phyloP scores from a whole-genome alignment of 2,797 vertebrate species.

The Anguilla marmorata region DNA sequence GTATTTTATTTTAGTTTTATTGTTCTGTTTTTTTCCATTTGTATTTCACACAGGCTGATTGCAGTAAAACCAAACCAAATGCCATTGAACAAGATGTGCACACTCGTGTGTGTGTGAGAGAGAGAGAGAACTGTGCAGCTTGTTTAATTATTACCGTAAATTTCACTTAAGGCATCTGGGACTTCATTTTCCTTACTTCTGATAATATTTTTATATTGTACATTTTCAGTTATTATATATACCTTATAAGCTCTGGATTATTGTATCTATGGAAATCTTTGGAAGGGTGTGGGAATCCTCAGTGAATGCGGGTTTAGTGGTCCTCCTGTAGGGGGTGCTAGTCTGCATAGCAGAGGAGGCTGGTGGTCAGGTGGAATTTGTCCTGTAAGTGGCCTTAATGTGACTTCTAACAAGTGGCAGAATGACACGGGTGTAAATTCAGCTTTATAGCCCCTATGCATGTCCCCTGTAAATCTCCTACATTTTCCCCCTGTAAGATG shows the following conservation, averaged over 20 bases:
- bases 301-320: neutral
- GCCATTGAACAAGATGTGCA: conserved; percentile 6
- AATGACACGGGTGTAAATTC: neutral
- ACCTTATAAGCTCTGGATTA: neutral
- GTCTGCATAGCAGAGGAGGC: neutral
- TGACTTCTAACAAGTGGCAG: neutral
- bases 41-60: neutral
- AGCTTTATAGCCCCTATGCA: neutral
- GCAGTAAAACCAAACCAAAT: neutral
- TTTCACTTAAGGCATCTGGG: neutral
- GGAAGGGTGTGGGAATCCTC: neutral
- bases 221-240: neutral
- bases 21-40: neutral
- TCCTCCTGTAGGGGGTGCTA: neutral
- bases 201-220: neutral
- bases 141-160: neutral
- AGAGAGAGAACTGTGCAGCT: neutral
- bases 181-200: neutral
- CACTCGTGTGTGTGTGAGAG: neutral
- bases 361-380: neutral
- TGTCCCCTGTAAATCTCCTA: neutral
- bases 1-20: conserved; percentile 9
- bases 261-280: neutral
- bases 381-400: neutral
- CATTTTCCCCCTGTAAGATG: neutral